Evolutionary conservation across 2,113 vertebrate genomes (phyloP).

Genomic region (Psilopsiagon aurifrons): DNA sequence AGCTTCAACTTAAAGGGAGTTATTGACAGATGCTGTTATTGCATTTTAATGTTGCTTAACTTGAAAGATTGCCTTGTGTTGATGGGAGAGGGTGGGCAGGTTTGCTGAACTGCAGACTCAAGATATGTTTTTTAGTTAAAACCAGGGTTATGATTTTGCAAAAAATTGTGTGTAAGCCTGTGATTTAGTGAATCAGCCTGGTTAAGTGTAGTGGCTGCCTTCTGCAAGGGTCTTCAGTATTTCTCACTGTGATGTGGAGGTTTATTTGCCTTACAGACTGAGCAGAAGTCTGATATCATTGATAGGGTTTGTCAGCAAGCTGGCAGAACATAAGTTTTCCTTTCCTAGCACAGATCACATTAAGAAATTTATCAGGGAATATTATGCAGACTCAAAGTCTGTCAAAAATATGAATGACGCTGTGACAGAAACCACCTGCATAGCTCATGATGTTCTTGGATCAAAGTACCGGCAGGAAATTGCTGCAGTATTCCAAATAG

Average conservation of each 20-base stretch:
- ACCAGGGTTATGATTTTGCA: neutral
- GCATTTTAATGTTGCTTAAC: neutral
- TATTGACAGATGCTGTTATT: neutral
- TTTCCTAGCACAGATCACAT: constrained; percentile 46
- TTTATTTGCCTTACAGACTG: constrained; percentile 41
- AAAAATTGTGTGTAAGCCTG: neutral
- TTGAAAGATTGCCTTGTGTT: neutral
- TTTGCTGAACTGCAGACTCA: neutral
- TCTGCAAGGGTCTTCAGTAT: neutral
- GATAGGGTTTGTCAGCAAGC: constrained; percentile 44
- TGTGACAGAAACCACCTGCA: constrained; percentile 66
- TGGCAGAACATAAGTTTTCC: constrained; percentile 44
- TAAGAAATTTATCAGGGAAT: constrained; percentile 51
- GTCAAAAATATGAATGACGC: constrained; percentile 51
- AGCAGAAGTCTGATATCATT: constrained; percentile 3
- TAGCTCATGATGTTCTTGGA: constrained; percentile 53
- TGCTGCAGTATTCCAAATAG: constrained; percentile 36
- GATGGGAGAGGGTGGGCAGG: neutral
- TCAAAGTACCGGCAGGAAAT: constrained; percentile 26
- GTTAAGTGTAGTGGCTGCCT: neutral
- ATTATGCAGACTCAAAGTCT: constrained; percentile 59
- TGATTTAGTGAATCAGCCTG: neutral
- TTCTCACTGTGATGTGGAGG: neutral
- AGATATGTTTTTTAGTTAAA: neutral
- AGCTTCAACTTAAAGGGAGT: neutral